Evolutionary conservation across 2,113 vertebrate genomes (phyloP), one percentile per base, ranked within the genome.

Genomic region (Hemicordylus capensis): DNA sequence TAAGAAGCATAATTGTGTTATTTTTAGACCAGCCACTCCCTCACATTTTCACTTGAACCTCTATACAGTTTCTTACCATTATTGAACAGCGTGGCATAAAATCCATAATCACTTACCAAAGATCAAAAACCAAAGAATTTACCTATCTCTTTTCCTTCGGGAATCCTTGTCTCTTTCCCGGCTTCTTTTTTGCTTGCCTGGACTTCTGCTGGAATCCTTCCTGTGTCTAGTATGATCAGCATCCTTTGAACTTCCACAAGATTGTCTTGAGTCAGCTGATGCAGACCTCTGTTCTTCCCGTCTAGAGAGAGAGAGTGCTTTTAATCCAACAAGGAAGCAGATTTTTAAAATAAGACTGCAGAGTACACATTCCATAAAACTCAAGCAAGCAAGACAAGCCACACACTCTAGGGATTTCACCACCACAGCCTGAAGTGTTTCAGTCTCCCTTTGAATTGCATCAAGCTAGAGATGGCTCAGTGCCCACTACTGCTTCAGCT

Each of bases 211-310:
- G 70, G 83, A 93, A 51, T 95, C 96, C n/a, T 92, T 94, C 85
- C 95, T 96, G 11, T 92, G 94, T 22, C 93, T 95, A 3, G 89
- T 85, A 80, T 88, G 81, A 22, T 95, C 96, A 0, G 75, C 72
- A 1, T 97, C 96, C 85, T 94, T 94, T 24, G 70, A 94, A 91
- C 96, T 97, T 44, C 93, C 94, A 28, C 67, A 92, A 75, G 97
- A 98, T 56, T 95, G 96, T 5, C 84, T 94, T 0, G 98, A 99
- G 73, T 98, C 98, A 2, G 89, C 94, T 0, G 98, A 99, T 1
- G 92, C 93, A 0, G 98, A 98, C 0, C 97, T 95, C 28, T 94
- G 89, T 2, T 94, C 95, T 20, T 96, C 95, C 22, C 58, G 94
- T 82, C 96, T 96, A 83, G 67, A 85, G 77, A 39, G n/a, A 4